phyloP scores from a whole-genome alignment of 1,140 invertebrate genomes.

The Ceratina calcarata region DNA sequence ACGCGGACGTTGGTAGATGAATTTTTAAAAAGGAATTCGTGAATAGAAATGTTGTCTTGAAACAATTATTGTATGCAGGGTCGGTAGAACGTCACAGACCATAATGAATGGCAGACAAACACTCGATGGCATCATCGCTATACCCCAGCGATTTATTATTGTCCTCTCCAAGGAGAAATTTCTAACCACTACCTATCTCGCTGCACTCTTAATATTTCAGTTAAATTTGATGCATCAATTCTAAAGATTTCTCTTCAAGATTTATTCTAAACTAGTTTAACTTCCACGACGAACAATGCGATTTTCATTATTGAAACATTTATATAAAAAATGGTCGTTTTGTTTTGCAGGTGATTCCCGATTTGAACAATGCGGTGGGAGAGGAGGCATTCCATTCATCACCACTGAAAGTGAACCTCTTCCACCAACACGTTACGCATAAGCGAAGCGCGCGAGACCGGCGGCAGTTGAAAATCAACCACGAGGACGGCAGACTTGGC shows the following conservation, averaged over 20 bases:
- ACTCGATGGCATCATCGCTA: slow-evolving; percentile 8
- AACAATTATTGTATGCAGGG: no score
- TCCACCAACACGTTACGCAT: background rate
- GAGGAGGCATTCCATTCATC: slow-evolving; percentile 28
- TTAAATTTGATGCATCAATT: slow-evolving; percentile 9
- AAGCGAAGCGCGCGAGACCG: background rate
- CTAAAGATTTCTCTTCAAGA: no score
- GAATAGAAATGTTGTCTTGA: no score
- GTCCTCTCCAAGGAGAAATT: slow-evolving; percentile 1
- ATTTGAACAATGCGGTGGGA: slow-evolving; percentile 67
- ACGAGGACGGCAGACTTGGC: slow-evolving; percentile 26
- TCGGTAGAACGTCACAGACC: background rate
- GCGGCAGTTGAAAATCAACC: background rate
- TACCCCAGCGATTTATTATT: background rate
- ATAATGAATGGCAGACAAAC: background rate
- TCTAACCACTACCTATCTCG: background rate
- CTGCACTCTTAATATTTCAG: background rate
- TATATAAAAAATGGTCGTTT: background rate
- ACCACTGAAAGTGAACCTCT: slow-evolving; percentile 24
- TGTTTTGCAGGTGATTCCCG: slow-evolving; percentile 29
- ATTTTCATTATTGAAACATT: background rate
- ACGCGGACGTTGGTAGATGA: no score
- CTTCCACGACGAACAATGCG: background rate
- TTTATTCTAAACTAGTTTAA: background rate
- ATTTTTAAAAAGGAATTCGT: no score